phyloP scores from a whole-genome alignment of 2,797 vertebrate species.

The Hyperoplus lanceolatus region DNA sequence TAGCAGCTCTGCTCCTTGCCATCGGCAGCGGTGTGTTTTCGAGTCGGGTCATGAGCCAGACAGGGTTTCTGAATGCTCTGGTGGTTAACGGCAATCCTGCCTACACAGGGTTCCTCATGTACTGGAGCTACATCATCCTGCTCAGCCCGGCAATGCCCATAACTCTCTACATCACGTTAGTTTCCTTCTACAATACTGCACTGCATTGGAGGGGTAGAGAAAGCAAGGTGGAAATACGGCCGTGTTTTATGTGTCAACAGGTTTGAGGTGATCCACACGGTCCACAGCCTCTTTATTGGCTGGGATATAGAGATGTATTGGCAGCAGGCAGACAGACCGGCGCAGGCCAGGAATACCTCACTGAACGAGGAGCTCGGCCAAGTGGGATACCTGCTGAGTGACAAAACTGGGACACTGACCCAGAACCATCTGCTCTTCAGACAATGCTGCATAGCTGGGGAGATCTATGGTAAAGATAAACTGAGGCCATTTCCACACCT shows the following conservation, averaged over 20 bases:
- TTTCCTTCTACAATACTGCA: constrained; percentile 18
- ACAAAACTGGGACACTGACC: constrained; percentile 97
- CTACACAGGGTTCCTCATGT: constrained; percentile 88
- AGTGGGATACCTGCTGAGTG: constrained; percentile 92
- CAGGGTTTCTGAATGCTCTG: constrained; percentile 58
- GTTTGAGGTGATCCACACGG: constrained; percentile 91
- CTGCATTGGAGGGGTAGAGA: neutral
- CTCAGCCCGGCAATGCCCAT: constrained; percentile 93
- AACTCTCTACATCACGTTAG: constrained; percentile 94
- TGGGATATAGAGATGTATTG: constrained; percentile 92
- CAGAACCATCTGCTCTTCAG: constrained; percentile 93
- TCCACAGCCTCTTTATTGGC: constrained; percentile 92
- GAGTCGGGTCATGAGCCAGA: constrained; percentile 53
- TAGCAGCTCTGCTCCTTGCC: constrained; percentile 77
- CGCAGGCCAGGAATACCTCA: constrained; percentile 90
- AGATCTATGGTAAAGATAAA: constrained; percentile 86
- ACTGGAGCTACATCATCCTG: constrained; percentile 93
- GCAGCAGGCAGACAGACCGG: constrained; percentile 78
- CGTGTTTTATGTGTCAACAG: constrained; percentile 68
- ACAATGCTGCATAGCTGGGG: constrained; percentile 91
- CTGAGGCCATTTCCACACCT: neutral
- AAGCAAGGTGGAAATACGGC: neutral
- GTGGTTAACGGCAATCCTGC: constrained; percentile 51
- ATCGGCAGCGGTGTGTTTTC: constrained; percentile 83
- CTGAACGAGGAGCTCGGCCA: constrained; percentile 94